phyloP scores from a whole-genome alignment of 2,113 vertebrate species.

The Poeciliopsis retropinna region DNA sequence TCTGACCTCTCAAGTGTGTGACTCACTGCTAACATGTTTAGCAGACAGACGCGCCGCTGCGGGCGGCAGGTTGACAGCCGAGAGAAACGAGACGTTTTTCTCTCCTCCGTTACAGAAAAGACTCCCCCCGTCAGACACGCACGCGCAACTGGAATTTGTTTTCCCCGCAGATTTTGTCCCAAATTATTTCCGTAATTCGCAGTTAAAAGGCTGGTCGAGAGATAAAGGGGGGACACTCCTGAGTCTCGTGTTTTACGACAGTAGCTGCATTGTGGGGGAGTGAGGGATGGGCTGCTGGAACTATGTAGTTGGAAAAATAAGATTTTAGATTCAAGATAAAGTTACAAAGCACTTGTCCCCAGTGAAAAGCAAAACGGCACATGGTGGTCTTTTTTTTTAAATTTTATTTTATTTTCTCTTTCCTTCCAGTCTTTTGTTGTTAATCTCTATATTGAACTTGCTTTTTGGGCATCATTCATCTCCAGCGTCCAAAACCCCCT shows the following conservation, averaged over 20 bases:
- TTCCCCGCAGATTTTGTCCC: neutral
- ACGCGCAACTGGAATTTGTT: constrained; percentile 7
- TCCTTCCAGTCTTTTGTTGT: constrained; percentile 3
- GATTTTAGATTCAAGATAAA: constrained; percentile 64
- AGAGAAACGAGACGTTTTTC: constrained; percentile 5
- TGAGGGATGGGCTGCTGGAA: constrained; percentile 59
- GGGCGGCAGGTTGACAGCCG: constrained; percentile 42
- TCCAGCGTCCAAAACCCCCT: neutral
- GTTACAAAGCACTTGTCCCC: constrained; percentile 48
- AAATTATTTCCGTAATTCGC: constrained; percentile 19
- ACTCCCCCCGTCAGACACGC: constrained; percentile 33
- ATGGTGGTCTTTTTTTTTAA: neutral
- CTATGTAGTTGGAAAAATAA: constrained; percentile 52
- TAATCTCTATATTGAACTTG: neutral
- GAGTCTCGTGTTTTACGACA: neutral
- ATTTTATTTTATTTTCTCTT: neutral
- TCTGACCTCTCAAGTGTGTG: constrained; percentile 71
- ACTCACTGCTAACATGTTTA: constrained; percentile 45
- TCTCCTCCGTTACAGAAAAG: constrained; percentile 10
- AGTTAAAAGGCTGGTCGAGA: constrained; percentile 13
- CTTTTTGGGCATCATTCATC: neutral
- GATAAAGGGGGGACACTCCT: constrained; percentile 35
- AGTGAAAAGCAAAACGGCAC: neutral
- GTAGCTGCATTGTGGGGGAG: constrained; percentile 7
- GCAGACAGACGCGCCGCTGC: constrained; percentile 23